phyloP scores from a whole-genome alignment of 1,140 invertebrate genomes.

The Camponotus pennsylvanicus region DNA sequence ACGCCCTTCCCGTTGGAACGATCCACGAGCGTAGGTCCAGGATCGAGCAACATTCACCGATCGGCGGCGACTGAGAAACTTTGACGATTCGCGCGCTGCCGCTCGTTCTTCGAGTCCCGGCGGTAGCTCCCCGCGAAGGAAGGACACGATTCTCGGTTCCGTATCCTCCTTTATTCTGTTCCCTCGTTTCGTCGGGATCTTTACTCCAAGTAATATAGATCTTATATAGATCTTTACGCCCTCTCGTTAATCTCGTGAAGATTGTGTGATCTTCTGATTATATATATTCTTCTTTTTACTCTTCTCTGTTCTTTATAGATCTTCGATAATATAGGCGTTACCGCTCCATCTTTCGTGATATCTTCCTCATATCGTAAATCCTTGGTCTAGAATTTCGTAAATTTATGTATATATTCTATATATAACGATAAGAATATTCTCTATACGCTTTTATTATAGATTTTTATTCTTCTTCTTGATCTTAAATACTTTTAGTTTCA shows the following conservation, averaged over 20 bases:
- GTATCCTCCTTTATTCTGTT: constrained; percentile 16
- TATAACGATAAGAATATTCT: too few species aligned
- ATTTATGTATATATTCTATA: constrained; percentile 7
- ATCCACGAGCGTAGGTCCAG: constrained; percentile 82
- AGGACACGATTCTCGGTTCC: constrained; percentile 38
- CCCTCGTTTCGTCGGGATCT: background rate
- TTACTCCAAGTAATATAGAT: background rate
- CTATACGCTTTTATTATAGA: too few species aligned
- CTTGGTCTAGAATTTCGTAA: constrained; percentile 5
- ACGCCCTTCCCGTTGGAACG: constrained; percentile 76
- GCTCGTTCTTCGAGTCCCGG: constrained; percentile 84
- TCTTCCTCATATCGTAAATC: constrained; percentile 2
- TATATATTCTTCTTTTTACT: constrained; percentile 18
- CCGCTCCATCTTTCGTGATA: constrained; percentile 9
- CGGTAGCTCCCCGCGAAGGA: constrained; percentile 69
- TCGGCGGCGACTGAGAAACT: constrained; percentile 81
- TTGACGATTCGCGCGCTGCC: constrained; percentile 84
- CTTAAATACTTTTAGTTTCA: constrained; percentile 9
- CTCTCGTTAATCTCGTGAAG: too few species aligned
- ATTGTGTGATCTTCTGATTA: background rate
- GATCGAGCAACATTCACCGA: constrained; percentile 70
- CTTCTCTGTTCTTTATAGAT: background rate
- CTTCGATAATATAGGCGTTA: constrained; percentile 2
- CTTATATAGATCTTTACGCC: constrained; percentile 7
- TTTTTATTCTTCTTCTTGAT: background rate